phyloP scores from a whole-genome alignment of 2,888 invertebrate genomes.

The Oxystoma pomonae region DNA sequence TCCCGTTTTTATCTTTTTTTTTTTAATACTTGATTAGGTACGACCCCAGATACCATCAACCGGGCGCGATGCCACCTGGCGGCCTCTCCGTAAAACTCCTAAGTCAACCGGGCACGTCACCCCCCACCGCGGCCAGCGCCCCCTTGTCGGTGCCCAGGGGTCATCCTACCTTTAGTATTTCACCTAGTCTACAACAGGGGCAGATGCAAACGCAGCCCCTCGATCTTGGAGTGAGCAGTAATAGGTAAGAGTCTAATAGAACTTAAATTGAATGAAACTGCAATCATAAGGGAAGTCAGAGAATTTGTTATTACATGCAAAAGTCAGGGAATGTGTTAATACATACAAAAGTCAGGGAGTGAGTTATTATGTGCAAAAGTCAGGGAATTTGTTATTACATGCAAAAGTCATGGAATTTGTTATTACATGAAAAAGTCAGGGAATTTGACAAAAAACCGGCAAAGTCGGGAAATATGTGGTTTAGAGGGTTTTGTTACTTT shows the following conservation, averaged over 20 bases:
- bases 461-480: no score
- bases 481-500: no score
- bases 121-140: constrained; percentile 47
- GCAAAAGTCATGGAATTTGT: no score
- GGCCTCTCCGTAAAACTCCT: constrained; percentile 42
- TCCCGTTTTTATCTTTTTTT: no score
- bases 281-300: not conserved
- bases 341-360: no score
- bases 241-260: constrained; percentile 31
- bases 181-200: constrained; percentile 45
- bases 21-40: constrained; percentile 26
- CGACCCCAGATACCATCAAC: constrained; percentile 17
- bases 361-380: no score
- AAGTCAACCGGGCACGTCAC: constrained; percentile 51
- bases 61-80: constrained; percentile 26
- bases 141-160: constrained; percentile 43
- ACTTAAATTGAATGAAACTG: not conserved
- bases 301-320: no score
- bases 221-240: constrained; percentile 66
- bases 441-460: no score
- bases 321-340: no score
- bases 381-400: no score
- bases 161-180: constrained; percentile 30
- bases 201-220: constrained; percentile 73
- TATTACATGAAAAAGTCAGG: no score